Evolutionary conservation across 2,888 invertebrate genomes (phyloP).

Genomic region (Hecatera dysodea): DNA sequence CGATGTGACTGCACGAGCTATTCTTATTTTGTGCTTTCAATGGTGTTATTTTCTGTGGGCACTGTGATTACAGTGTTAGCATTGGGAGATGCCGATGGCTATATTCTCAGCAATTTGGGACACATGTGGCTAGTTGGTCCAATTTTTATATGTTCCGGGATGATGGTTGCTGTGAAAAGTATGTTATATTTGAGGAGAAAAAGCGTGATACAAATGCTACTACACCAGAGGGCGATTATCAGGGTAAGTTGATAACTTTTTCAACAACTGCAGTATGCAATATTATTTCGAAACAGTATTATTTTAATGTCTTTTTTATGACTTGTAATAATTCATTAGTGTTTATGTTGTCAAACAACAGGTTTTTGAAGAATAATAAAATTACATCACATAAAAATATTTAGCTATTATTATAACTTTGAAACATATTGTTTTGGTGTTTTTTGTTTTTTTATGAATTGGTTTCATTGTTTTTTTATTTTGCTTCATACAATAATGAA

Average conservation of each 20-base stretch:
- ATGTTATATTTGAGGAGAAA: slow-evolving; percentile 92
- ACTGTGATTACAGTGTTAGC: slow-evolving; percentile 92
- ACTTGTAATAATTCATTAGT: slow-evolving; percentile 18
- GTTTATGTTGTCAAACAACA: slow-evolving; percentile 52
- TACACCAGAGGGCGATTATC: slow-evolving; percentile 92
- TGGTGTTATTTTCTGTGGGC: slow-evolving; percentile 92
- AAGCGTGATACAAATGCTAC: slow-evolving; percentile 92
- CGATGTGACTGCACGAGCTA: slow-evolving; percentile 93
- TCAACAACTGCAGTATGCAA: background rate
- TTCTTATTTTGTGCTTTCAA: slow-evolving; percentile 92
- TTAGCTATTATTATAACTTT: too few species aligned
- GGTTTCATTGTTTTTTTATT: background rate
- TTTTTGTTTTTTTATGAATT: background rate
- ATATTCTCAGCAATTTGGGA: slow-evolving; percentile 91
- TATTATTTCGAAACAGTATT: slow-evolving; percentile 14
- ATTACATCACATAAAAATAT: background rate
- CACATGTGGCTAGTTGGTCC: slow-evolving; percentile 93
- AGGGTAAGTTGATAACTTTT: slow-evolving; percentile 84
- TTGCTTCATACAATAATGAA: background rate
- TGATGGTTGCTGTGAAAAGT: slow-evolving; percentile 93
- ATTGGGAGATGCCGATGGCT: slow-evolving; percentile 91
- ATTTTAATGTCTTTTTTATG: slow-evolving; percentile 27
- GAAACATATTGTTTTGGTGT: background rate
- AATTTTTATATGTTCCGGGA: slow-evolving; percentile 92
- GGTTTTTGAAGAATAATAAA: slow-evolving; percentile 1